These are phyloP conservation scores for Callocephalon fimbriatum DNA, from an alignment of 2,113 vertebrate genomes.

Conservation along the genomic window DNA sequence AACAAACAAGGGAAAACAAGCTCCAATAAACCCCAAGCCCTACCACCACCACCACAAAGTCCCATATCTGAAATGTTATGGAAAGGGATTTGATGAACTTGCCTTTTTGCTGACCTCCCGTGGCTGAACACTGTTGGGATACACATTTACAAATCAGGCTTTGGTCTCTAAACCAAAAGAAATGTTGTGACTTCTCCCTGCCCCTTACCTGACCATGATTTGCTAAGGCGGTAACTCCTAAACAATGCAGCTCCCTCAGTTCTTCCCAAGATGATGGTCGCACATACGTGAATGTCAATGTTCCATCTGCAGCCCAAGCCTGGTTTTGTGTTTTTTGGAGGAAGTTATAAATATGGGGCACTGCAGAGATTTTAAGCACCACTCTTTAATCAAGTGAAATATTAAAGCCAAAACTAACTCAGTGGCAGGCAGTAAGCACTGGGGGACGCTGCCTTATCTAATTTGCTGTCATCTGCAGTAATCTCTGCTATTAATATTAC, in stretches of 20 bases:
- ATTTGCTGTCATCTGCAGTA: slow-evolving; percentile 34
- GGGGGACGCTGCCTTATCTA: neutral
- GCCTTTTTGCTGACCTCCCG: neutral
- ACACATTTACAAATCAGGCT: neutral
- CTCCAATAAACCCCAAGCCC: neutral
- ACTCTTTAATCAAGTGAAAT: slow-evolving; percentile 53
- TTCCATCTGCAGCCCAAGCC: neutral
- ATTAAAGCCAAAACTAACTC: neutral
- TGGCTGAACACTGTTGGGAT: neutral
- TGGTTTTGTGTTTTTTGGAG: neutral
- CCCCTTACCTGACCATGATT: neutral
- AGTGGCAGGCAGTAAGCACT: neutral
- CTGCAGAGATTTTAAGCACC: neutral
- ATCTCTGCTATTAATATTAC: slow-evolving; percentile 13
- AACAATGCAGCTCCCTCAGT: neutral
- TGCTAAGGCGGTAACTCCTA: neutral
- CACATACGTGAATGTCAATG: rapidly evolving
- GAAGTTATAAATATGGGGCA: neutral
- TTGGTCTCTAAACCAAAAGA: neutral
- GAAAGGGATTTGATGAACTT: neutral
- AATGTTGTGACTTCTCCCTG: neutral
- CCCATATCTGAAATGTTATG: neutral
- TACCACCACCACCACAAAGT: neutral
- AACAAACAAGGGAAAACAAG: neutral
- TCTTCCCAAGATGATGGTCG: rapidly evolving